phyloP scores from a whole-genome alignment of 2,797 vertebrate species.

The Rallus crepitans region DNA sequence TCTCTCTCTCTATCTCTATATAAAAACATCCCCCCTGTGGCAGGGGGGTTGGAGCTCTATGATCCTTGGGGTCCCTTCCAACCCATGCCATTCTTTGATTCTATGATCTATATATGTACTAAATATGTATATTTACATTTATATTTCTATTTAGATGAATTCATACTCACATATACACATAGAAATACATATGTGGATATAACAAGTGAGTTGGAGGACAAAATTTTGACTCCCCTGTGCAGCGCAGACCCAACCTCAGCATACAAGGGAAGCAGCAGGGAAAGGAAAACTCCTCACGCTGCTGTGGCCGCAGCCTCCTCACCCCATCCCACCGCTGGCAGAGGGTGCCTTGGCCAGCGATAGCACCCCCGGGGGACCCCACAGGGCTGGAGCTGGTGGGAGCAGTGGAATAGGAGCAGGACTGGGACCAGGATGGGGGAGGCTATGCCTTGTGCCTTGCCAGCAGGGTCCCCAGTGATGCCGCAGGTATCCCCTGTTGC shows the following conservation, averaged over 20 bases:
- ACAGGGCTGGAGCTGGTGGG: fast-evolving
- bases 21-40: background rate
- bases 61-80: too few relatives aligned
- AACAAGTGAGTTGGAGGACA: background rate
- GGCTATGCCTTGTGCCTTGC: fast-evolving
- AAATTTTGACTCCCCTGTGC: background rate
- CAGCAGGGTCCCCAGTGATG: fast-evolving
- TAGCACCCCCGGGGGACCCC: background rate
- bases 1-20: fast-evolving
- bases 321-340: background rate
- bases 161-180: fast-evolving
- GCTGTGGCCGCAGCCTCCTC: background rate
- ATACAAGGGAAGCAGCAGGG: background rate
- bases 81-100: too few relatives aligned
- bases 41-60: too few relatives aligned
- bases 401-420: background rate
- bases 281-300: background rate
- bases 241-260: background rate
- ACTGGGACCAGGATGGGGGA: fast-evolving
- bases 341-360: background rate
- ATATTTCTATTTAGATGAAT: background rate
- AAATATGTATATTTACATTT: background rate
- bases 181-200: background rate
- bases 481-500: background rate
- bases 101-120: background rate